Conservation (phyloP, 2,888 invertebrate species). For the Stenoptilia bipunctidactyla region DNA sequence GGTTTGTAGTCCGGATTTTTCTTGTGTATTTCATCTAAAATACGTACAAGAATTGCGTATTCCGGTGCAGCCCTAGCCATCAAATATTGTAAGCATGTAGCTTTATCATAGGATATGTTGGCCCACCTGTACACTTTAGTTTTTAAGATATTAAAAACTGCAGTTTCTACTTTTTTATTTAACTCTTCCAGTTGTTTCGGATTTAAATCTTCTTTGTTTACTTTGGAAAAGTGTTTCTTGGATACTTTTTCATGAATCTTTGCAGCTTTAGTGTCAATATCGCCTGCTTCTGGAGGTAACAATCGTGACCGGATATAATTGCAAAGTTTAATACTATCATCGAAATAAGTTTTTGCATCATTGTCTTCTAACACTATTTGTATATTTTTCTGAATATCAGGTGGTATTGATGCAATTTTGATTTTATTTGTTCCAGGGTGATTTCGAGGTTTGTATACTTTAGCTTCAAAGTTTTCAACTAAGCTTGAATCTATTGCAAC, state of each 20-base stretch:
- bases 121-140: constrained; percentile 80
- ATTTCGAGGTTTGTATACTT: constrained; percentile 73
- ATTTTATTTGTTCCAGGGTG: constrained; percentile 79
- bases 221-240: constrained; percentile 31
- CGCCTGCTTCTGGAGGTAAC: constrained; percentile 74
- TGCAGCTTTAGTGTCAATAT: constrained; percentile 52
- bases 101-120: constrained; percentile 76
- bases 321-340: constrained; percentile 65
- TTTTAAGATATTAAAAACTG: constrained; percentile 70
- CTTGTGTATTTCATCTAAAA: constrained; percentile 80
- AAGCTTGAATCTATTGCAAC: constrained; percentile 65
- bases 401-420: constrained; percentile 69
- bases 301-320: constrained; percentile 74
- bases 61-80: constrained; percentile 79
- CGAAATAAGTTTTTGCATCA: constrained; percentile 64
- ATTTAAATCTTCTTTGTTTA: constrained; percentile 25
- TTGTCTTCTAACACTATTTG: constrained; percentile 67
- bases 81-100: constrained; percentile 78
- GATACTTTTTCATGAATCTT: constrained; percentile 46
- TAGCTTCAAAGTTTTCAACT: constrained; percentile 55
- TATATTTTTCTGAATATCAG: constrained; percentile 71
- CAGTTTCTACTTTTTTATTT: constrained; percentile 59
- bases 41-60: constrained; percentile 77
- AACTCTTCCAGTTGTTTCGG: constrained; percentile 43
- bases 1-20: constrained; percentile 80